Evolutionary conservation across 2,888 invertebrate genomes (phyloP).

Genomic region (Desoria tigrina): DNA sequence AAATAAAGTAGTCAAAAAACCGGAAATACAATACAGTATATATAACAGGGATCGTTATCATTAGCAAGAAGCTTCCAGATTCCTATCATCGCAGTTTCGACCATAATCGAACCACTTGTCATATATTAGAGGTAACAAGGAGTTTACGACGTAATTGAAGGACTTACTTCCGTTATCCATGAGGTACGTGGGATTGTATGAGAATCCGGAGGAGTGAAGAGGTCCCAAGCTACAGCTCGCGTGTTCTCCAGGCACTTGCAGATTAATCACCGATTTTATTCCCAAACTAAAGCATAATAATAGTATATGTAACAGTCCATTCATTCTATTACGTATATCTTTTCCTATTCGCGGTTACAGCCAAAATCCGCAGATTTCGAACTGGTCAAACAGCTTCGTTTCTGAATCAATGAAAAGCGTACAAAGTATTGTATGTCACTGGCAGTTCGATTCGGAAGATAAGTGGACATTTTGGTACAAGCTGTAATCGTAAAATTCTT

Average conservation of each 20-base stretch:
- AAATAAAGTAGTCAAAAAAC: too few species aligned
- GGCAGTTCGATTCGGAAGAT: too few species aligned
- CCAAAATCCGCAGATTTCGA: too few species aligned
- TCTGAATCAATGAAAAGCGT: too few species aligned
- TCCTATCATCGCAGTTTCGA: not conserved
- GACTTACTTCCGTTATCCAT: slow-evolving; percentile 80
- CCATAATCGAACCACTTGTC: slow-evolving; percentile 3
- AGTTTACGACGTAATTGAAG: not conserved
- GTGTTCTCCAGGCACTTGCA: slow-evolving; percentile 82
- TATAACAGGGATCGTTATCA: not conserved
- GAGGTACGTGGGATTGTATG: slow-evolving; percentile 78
- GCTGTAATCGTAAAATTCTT: too few species aligned
- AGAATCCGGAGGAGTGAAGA: slow-evolving; percentile 75
- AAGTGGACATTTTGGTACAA: too few species aligned
- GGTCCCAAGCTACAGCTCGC: slow-evolving; percentile 76
- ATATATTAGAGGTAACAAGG: not conserved
- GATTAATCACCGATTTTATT: slow-evolving; percentile 79
- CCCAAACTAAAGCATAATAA: slow-evolving; percentile 64
- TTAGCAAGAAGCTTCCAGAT: too few species aligned
- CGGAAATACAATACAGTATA: not conserved
- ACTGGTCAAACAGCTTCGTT: too few species aligned
- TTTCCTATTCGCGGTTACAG: too few species aligned
- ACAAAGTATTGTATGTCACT: too few species aligned
- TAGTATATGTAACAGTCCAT: not conserved
- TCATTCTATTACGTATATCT: too few species aligned